Percentiles rank a stretch among this genome's conserved stretches.
phyloP scores from a whole-genome alignment of 1,140 invertebrate species.

The Conopomorpha cramerella region DNA sequence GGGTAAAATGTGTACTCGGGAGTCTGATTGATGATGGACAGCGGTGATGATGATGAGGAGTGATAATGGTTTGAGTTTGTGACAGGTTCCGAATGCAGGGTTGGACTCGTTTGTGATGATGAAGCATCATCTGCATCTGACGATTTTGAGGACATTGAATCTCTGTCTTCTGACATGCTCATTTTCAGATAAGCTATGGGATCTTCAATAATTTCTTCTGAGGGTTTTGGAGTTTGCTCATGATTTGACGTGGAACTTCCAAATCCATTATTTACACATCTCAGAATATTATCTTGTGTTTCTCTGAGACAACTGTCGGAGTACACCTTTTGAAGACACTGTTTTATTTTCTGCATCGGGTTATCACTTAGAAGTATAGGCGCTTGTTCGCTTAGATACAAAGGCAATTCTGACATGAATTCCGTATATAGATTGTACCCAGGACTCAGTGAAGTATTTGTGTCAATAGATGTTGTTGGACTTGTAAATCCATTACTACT shows the following conservation, averaged over 20 bases:
- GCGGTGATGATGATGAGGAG: background rate
- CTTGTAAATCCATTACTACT: too few relatives aligned
- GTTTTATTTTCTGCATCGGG: conserved; percentile 12
- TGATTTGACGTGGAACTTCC: background rate
- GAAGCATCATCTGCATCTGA: background rate
- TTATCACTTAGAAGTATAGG: conserved; percentile 11
- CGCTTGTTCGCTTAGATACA: conserved; percentile 13
- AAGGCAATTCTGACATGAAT: conserved; percentile 17
- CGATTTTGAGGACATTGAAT: background rate
- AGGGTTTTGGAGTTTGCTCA: background rate
- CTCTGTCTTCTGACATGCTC: background rate
- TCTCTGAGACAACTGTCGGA: conserved; percentile 6
- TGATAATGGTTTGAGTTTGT: conserved; percentile 4
- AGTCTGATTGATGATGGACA: conserved; percentile 15
- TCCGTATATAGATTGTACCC: conserved; percentile 17
- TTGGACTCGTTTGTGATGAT: background rate
- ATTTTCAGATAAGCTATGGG: conserved; percentile 1
- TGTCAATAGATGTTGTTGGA: too few relatives aligned
- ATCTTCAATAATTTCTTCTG: background rate
- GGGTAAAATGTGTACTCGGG: conserved; percentile 39
- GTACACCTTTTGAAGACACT: conserved; percentile 9
- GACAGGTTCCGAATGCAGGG: background rate
- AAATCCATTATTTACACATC: conserved; percentile 4
- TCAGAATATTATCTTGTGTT: conserved; percentile 6
- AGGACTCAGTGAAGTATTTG: background rate